Base-by-base conservation (phyloP, 2,797 vertebrate genomes). In the Sebastes oblongus region DNA sequence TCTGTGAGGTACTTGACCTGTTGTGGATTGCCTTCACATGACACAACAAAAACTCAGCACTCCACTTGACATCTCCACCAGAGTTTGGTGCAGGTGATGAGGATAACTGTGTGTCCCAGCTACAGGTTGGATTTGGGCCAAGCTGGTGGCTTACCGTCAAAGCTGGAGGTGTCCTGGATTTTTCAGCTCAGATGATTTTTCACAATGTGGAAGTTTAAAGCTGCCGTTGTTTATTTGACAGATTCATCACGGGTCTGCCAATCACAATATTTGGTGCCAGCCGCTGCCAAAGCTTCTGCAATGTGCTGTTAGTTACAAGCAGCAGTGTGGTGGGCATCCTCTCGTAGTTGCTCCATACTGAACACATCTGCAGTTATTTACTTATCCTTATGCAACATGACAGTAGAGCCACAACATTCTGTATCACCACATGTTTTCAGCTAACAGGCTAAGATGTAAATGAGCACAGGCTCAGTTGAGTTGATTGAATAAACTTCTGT, bases 171-270 rank as follows among this genome's bases (percentile, higher is more conserved):
- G 64, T 80, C 69, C 56, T 56, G 27, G 50, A 72, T 78, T 78
- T 74, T 82, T 84, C 36, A 58, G 58, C 75, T 75, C 30, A 12
- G 16, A n/a, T 68, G 16, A 54, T 68, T 76, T 81, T 66, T 75
- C 25, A 75, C 71, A 81, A 32, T 68, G 58, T 65, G 32, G 24
- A 80, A 34, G 22, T 71, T 72, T 42, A 50, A 82, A 84, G 34
- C 68, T 59, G 66, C 9, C 1, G 12, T 56, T 80, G 42, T 64
- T 42, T 75, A 32, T 66, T 75, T 66, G 39, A 46, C 12, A 66
- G 42, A 22, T 60, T 36, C 5, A 27, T 8, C 36, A 25, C 18
- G 72, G 54, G 65, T 79, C 54, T 65, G 25, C 29, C 50, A 56
- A 1, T 62, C 64, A 62, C 36, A 18, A 8, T 39, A 60, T 61